Base-by-base conservation (phyloP, 1,140 invertebrate genomes). In the Venustaconcha ellipsiformis region DNA sequence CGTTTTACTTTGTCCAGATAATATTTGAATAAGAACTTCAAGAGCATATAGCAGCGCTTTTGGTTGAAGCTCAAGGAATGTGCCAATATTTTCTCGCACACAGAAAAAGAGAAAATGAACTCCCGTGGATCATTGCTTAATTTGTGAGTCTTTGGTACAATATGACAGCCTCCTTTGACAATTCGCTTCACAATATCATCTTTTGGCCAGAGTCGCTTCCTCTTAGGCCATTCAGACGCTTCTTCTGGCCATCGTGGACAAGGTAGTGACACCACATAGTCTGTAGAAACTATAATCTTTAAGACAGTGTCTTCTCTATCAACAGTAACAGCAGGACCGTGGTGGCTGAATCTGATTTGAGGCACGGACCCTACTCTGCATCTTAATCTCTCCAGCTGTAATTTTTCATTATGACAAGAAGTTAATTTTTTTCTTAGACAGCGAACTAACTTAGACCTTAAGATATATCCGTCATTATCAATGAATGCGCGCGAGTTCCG, bases 231-330 rank as follows among this genome's bases (percentile, higher is more conserved):
- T 20, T 48, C 30, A 5, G 60, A n/a, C 4, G 70, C 70, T 23
- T 72, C 70, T 13, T 6, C 6, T 48, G 70, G 70, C 70, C 70
- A 72, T 48, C 70, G 37, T 11, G 70, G 70, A 72, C 63, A 64
- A 63, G 62, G 70, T 6, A 72, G 60, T 20, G 70, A 60, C 1
- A 72, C 30, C 0, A 72, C 70, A 20, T 72, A 64, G 15, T 72
- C 60, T 55, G 23, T 64, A 0, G 70, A 65, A 20, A 15, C 8
- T 20, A n/a, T 20, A 5, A 72, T 14, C 17, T 57, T 72, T 8
- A 23, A 56, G 15, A 57, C 48, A 2, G 13, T 8, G 20, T 64
- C 70, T 20, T 37, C n/a, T 64, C 37, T 37, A 3, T 72, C 62
- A 2, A 64, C 26, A 14, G 62, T 72, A 15, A 72, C 1, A 15